Evolutionary conservation across 2,888 invertebrate genomes (phyloP).

Genomic region (Byasa hedistus): DNA sequence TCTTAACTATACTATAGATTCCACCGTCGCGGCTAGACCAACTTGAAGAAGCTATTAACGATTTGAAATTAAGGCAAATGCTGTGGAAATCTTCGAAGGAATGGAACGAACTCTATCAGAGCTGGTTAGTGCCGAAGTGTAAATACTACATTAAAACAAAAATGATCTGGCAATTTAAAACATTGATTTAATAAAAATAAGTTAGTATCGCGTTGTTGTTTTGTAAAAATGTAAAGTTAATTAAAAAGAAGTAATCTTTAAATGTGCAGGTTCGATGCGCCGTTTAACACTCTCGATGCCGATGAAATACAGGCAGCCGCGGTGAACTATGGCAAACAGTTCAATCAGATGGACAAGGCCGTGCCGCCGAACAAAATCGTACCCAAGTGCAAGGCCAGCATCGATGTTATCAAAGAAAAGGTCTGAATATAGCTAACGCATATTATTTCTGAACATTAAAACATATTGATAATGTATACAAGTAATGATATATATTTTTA

Average conservation of each 20-base stretch:
- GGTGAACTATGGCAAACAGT: conserved; percentile 85
- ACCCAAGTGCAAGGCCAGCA: conserved; percentile 86
- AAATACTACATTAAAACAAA: not conserved
- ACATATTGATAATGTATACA: not conserved
- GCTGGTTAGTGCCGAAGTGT: conserved; percentile 78
- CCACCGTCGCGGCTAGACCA: conserved; percentile 91
- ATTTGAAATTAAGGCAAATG: conserved; percentile 88
- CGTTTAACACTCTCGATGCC: conserved; percentile 83
- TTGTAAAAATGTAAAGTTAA: too few relatives aligned
- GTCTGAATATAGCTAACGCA: conserved; percentile 49
- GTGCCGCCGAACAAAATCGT: conserved; percentile 90
- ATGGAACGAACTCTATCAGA: conserved; percentile 84
- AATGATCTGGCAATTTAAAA: too few relatives aligned
- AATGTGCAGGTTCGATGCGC: conserved; percentile 61
- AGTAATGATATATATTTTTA: too few relatives aligned
- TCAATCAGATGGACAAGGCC: conserved; percentile 89
- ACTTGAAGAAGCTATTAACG: conserved; percentile 88
- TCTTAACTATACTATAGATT: conserved; percentile 60
- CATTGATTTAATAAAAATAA: too few relatives aligned
- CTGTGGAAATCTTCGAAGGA: conserved; percentile 89
- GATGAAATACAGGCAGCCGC: conserved; percentile 85
- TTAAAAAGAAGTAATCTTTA: not conserved
- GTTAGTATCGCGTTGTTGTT: too few relatives aligned
- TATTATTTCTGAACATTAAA: not conserved
- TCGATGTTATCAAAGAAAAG: conserved; percentile 89